Base-by-base conservation (phyloP, 1,140 invertebrate genomes). In the Aphaenogaster rudis region DNA sequence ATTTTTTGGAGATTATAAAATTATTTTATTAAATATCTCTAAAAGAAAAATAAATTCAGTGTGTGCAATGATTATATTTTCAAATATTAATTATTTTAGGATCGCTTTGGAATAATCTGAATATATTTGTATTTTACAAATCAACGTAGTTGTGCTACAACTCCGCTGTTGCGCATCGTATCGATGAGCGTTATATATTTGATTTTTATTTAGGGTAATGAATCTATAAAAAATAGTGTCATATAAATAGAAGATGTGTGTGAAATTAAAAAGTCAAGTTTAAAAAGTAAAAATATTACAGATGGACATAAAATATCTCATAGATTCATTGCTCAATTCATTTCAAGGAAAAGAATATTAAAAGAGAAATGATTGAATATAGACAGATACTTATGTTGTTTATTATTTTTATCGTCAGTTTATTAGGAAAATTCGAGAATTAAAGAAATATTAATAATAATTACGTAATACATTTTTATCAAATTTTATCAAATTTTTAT, bases 41-140 rank as follows among this genome's bases (percentile, higher is more conserved):
- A 21, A 45, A 45, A 39, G 15, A 66, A 45, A 67, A 21, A 45
- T 45, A 6, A 45, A 67, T 67, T 42, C 1, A 67, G 36, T 67
- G 11, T 21, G n/a, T 8, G 9, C 39, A 42, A 13, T 61, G 5
- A 2, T 36, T 66, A 39, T 66, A 39, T 64, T 39, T 66, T n/a
- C 1, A n/a, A 39, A 66, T 59, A 21, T 39, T 9, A 64, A 36
- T 64, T 39, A 66, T n/a, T n/a, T 39, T n/a, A 1, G 6, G 0
- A 9, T 8, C 0, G 8, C 17, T n/a, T 66, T 66, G 8, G 0
- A 39, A 28, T 59, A 28, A 39, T 66, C 17, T 39, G 17, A 0
- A 9, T 66, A 39, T n/a, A 66, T 39, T 66, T 66, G 8, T 66
- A 66, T 39, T 66, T 64, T 66, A 39, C 17, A 39, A 15, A 64